phyloP scores from a whole-genome alignment of 2,797 vertebrate species.

The Enteromius fasciolatus region DNA sequence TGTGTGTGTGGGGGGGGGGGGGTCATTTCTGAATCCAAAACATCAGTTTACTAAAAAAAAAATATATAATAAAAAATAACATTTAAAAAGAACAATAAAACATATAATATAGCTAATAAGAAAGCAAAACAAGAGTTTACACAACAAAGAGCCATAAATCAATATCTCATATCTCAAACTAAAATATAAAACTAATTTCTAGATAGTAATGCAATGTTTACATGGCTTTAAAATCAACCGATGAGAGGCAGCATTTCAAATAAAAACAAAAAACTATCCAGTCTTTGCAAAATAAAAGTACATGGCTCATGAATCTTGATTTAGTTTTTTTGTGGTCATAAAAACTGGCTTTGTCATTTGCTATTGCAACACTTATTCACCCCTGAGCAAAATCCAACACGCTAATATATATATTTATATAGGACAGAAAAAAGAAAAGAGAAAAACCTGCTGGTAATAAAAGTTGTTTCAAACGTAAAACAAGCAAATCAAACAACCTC shows the following conservation, averaged over 20 bases:
- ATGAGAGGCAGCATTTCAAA: constrained; percentile 15
- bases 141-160: not conserved
- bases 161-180: not conserved
- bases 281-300: not conserved
- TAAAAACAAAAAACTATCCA: not conserved
- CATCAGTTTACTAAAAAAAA: not conserved
- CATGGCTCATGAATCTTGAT: not conserved
- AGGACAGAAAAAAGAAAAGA: not conserved
- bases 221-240: not conserved
- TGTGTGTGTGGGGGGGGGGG: too few relatives aligned
- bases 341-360: constrained; percentile 6
- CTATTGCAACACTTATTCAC: not conserved
- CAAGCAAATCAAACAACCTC: not conserved
- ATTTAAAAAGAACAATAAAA: not conserved
- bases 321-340: not conserved
- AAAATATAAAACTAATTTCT: not conserved
- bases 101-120: not conserved
- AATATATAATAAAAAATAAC: not conserved
- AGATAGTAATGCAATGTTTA: not conserved
- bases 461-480: not conserved
- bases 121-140: not conserved
- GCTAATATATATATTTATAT: not conserved
- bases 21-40: not conserved
- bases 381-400: constrained; percentile 19
- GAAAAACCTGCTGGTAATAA: not conserved